Percentiles rank a stretch among this genome's conserved stretches.
Conservation (phyloP, 2,797 vertebrate genomes). For the Pantherophis vulpinus region DNA sequence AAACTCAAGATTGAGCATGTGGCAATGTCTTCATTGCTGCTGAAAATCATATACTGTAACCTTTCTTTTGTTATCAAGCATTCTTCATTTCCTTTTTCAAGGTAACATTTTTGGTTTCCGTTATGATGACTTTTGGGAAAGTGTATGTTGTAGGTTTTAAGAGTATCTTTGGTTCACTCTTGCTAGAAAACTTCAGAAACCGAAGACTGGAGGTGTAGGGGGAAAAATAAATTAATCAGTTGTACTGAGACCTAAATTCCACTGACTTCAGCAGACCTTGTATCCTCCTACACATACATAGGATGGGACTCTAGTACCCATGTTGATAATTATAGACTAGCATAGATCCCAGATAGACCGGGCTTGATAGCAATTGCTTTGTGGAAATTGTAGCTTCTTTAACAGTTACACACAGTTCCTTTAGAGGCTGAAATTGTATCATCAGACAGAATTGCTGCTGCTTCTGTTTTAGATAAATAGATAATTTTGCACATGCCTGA, state of each 20-base stretch:
- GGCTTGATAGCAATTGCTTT: background rate
- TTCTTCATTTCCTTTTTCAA: background rate
- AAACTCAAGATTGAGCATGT: background rate
- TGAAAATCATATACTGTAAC: background rate
- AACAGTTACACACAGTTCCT: slow-evolving; percentile 22
- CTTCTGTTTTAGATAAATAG: slow-evolving; percentile 45
- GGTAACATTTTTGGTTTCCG: background rate
- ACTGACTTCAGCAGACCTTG: background rate
- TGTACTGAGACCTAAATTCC: background rate
- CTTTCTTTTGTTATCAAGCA: background rate
- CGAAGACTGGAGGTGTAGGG: background rate
- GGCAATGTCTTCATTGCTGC: background rate
- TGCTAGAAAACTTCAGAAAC: background rate
- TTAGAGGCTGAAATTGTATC: slow-evolving; percentile 40
- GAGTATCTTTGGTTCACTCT: background rate
- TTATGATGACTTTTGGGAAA: background rate
- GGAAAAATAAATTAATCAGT: background rate
- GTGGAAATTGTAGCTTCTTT: slow-evolving; percentile 17
- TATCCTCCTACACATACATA: background rate
- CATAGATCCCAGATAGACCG: background rate
- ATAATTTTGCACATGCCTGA: slow-evolving; percentile 44
- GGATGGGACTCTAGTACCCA: background rate
- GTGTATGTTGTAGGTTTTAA: background rate
- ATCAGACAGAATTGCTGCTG: slow-evolving; percentile 49
- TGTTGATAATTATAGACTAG: background rate